These are phyloP conservation scores for Diachasma alloeum DNA, from an alignment of 1,140 invertebrate genomes.

Conservation along the genomic window DNA sequence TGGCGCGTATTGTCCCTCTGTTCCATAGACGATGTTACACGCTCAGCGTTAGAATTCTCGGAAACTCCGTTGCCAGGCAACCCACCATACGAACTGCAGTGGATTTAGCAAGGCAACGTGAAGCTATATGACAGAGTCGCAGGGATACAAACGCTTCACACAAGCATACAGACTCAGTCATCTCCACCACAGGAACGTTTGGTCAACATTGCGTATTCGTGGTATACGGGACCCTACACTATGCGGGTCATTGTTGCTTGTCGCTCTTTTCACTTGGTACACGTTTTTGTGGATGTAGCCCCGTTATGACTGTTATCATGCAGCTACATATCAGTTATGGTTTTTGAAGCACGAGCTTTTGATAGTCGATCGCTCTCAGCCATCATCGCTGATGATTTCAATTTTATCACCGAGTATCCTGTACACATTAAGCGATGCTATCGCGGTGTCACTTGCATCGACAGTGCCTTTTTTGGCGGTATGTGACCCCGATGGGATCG, in stretches of 20 bases:
- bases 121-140: not conserved
- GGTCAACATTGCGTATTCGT: slow-evolving; percentile 4
- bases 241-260: not conserved
- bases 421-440: too few species aligned
- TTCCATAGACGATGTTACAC: not conserved
- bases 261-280: not conserved
- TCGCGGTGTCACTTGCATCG: too few species aligned
- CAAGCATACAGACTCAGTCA: not conserved
- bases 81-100: not conserved
- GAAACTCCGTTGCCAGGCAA: not conserved
- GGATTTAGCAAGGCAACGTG: not conserved
- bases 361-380: too few species aligned
- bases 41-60: not conserved
- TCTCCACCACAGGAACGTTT: not conserved
- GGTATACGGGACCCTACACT: not conserved
- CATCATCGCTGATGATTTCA: too few species aligned
- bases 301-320: not conserved
- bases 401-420: too few species aligned
- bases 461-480: too few species aligned
- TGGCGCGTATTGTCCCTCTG: not conserved
- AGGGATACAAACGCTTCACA: not conserved
- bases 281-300: not conserved
- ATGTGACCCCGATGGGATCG: too few species aligned
- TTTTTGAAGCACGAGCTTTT: too few species aligned
- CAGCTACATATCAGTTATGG: too few species aligned